Evolutionary conservation across 2,797 vertebrate genomes (phyloP).

Genomic region (Acrossocheilus fasciatus): DNA sequence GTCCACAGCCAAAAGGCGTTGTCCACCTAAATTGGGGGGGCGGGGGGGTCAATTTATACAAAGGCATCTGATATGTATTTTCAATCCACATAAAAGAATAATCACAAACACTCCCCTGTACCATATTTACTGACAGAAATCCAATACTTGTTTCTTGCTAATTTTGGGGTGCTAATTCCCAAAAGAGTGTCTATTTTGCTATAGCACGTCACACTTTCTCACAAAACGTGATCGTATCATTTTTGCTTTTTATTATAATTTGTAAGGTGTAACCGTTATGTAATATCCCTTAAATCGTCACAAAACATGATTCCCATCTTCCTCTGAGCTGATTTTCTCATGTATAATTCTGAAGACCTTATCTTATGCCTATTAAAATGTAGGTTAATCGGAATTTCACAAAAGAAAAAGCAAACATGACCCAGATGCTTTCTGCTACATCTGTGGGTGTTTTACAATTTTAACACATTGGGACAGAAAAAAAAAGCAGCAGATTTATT

Average conservation of each 20-base stretch:
- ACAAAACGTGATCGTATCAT: neutral
- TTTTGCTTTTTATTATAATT: neutral
- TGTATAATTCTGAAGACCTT: neutral
- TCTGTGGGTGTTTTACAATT: neutral
- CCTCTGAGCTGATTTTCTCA: neutral
- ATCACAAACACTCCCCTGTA: neutral
- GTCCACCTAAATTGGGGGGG: conserved; percentile 84
- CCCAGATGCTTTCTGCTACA: neutral
- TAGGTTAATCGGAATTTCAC: neutral
- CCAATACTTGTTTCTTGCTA: neutral
- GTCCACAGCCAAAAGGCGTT: conserved; percentile 99
- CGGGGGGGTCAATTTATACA: neutral
- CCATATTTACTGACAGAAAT: neutral
- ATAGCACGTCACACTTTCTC: neutral
- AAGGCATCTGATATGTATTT: neutral
- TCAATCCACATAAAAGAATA: too few relatives aligned
- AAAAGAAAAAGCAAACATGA: neutral
- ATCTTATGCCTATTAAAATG: neutral
- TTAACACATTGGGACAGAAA: neutral
- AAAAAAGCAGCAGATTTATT: neutral
- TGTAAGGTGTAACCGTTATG: neutral
- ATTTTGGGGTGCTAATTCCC: neutral
- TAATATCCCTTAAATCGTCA: neutral
- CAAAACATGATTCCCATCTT: neutral
- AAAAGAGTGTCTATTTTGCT: neutral